Evolutionary conservation across 2,797 vertebrate species (phyloP).

Genomic region (Alectoris magna): DNA sequence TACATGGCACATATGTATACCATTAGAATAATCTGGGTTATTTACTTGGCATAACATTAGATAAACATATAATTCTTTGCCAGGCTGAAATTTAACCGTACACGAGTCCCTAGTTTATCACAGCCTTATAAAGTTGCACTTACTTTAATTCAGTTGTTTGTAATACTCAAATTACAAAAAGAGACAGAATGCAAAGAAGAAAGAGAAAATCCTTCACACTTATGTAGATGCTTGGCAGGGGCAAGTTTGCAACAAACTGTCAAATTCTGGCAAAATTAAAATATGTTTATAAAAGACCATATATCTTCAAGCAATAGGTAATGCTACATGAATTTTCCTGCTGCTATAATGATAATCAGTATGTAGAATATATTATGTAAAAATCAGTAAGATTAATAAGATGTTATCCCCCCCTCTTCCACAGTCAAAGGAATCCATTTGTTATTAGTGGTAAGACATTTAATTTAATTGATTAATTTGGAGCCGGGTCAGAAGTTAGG

Average conservation of each 20-base stretch:
- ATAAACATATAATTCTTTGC: neutral
- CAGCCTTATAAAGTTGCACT: neutral
- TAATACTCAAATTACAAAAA: neutral
- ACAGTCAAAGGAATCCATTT: neutral
- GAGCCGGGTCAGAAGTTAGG: neutral
- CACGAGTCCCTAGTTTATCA: neutral
- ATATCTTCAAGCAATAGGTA: neutral
- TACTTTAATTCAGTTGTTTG: neutral
- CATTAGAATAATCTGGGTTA: neutral
- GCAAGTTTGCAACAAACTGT: neutral
- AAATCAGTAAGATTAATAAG: neutral
- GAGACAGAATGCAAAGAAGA: neutral
- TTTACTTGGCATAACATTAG: neutral
- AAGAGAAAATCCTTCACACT: neutral
- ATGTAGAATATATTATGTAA: neutral
- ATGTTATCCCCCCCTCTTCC: neutral
- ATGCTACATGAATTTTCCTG: neutral
- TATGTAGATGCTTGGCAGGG: neutral
- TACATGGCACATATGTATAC: neutral
- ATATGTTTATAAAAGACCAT: neutral
- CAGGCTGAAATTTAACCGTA: neutral
- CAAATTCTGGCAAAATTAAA: neutral
- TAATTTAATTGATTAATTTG: constrained; percentile 28
- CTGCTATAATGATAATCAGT: neutral
- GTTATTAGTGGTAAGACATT: constrained; percentile 3